Evolutionary conservation across 2,888 invertebrate species (phyloP), one percentile per base, ranked within the genome.

Genomic region (Callosobruchus maculatus): DNA sequence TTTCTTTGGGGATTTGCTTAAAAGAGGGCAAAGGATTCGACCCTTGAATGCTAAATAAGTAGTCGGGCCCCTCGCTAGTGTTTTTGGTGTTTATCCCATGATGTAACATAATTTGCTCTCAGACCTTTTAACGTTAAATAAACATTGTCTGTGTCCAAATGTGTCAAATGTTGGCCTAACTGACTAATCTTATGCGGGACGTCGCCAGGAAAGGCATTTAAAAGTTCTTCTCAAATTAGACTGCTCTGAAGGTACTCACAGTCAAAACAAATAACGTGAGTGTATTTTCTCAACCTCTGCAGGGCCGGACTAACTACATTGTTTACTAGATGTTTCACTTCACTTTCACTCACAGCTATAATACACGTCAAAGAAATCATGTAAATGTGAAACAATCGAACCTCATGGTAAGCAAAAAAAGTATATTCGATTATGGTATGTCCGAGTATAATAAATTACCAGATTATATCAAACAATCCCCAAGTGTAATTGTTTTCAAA

Each of bases 51-150:
- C 74, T 71, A 74, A 72, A 72, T 49, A 49, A 49, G 49, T 49
- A 49, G 49, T 13, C 49, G 49, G 13, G 13, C 49, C 49, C 49
- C 49, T 78, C 76, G 76, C 73, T 73, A 30, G 71, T 49, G 74
- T 70, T 70, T 70, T 74, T 72, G 72, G 72, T 76, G 76, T 74
- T 75, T 73, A 71, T 70, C 76, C 74, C 70, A 67, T 75, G 75
- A 76, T 76, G 79, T 80, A 80, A 80, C 79, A 79, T 78, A 78
- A 80, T 81, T 82, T 80, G 77, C 82, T 81, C 79, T 80, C 80
- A 83, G 83, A 83, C 83, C 82, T 83, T 82, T 83, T 82, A 84
- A 82, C 81, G 77, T 80, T 80, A 81, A 81, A 83, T 82, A 84
- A 85, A 84, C 80, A 84, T 76, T 78, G 76, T 74, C 77, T 76